These are phyloP conservation scores for Eurois occulta DNA, from an alignment of 2,888 invertebrate genomes.

Conservation along the genomic window DNA sequence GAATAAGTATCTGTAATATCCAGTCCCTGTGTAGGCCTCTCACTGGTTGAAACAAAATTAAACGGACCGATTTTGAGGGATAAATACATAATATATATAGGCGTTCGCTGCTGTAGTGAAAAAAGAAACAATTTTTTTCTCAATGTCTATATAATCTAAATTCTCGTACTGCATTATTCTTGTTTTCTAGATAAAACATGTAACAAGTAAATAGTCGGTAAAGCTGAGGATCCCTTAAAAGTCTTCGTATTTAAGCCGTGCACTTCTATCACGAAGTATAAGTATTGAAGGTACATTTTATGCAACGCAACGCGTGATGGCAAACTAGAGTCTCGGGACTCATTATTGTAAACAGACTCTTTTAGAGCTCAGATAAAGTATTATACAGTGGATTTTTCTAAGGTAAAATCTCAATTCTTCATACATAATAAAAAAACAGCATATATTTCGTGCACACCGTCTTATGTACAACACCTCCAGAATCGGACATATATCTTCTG, in stretches of 20 bases:
- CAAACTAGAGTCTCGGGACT: not conserved
- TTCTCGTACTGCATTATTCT: conserved; percentile 25
- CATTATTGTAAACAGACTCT: not conserved
- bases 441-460: too few relatives aligned
- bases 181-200: conserved; percentile 25
- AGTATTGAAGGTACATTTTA: not conserved
- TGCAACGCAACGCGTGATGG: conserved; percentile 14
- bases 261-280: conserved; percentile 1
- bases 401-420: too few relatives aligned
- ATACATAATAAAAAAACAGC: too few relatives aligned
- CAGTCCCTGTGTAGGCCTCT: conserved; percentile 1
- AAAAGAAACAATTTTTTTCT: conserved; percentile 12
- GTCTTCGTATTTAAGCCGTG: conserved; percentile 9
- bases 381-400: not conserved
- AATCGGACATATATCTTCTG: too few relatives aligned
- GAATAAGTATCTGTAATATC: not conserved
- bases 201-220: not conserved
- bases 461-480: too few relatives aligned
- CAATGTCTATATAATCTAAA: conserved; percentile 13
- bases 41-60: not conserved
- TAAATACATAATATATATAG: not conserved
- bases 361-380: not conserved
- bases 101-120: not conserved
- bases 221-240: conserved; percentile 23
- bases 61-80: conserved; percentile 16